A percentile compares a stretch with the other conserved stretches of the same genome.
Conservation (phyloP, 1,140 invertebrate genomes). For the Callitettix versicolor region DNA sequence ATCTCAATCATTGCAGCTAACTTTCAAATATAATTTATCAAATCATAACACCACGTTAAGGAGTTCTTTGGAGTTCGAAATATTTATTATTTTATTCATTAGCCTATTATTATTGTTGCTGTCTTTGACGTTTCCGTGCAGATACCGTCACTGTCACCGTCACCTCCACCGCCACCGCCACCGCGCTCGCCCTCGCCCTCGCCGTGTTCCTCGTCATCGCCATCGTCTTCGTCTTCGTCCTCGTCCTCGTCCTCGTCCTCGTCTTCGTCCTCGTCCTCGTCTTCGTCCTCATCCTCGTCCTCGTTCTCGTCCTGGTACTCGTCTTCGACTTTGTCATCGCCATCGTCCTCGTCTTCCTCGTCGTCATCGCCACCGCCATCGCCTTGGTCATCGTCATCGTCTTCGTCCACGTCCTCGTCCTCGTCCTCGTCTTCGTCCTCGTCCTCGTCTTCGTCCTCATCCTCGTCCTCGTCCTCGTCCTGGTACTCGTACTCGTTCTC, state of each 20-base stretch:
- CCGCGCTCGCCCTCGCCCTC: background rate
- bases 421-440: background rate
- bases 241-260: background rate
- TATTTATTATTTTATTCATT: no score
- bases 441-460: background rate
- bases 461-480: background rate
- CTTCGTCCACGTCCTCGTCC: background rate
- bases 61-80: no score
- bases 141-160: background rate
- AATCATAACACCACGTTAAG: no score
- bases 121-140: background rate
- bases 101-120: background rate
- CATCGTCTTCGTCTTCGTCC: slow-evolving; percentile 1
- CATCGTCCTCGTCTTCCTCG: background rate
- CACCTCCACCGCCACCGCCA: background rate
- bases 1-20: no score
- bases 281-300: background rate
- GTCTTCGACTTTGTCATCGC: background rate
- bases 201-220: background rate
- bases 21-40: no score
- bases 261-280: background rate
- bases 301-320: background rate
- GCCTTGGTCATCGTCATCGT: slow-evolving; percentile 1
- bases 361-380: background rate
- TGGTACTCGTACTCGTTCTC: background rate